Conservation (phyloP, 2,797 vertebrate species). For the Diplodus puntazzo region DNA sequence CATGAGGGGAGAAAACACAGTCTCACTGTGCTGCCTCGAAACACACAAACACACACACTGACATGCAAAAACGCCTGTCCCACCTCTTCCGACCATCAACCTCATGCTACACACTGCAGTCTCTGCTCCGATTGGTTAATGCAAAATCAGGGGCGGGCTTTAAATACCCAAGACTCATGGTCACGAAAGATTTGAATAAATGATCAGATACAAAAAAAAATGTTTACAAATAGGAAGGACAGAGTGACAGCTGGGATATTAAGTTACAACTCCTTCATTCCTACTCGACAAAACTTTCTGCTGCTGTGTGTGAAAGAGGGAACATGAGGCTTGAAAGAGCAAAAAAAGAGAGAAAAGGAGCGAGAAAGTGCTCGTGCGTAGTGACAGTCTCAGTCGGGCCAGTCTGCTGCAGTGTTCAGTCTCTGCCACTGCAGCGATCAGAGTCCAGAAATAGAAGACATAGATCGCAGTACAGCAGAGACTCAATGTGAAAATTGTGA, state of each 20-base stretch:
- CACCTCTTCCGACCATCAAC: constrained; percentile 71
- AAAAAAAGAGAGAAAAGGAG: neutral
- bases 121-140: constrained; percentile 73
- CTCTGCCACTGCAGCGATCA: constrained; percentile 54
- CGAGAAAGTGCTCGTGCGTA: constrained; percentile 1
- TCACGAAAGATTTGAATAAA: constrained; percentile 39
- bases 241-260: neutral
- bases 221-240: neutral
- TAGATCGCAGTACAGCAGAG: constrained; percentile 26
- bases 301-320: neutral
- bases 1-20: constrained; percentile 74
- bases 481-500: constrained; percentile 22
- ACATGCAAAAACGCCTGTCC: constrained; percentile 39
- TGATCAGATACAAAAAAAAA: neutral
- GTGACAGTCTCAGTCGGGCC: constrained; percentile 23
- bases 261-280: neutral
- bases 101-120: constrained; percentile 73
- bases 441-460: constrained; percentile 49
- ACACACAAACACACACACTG: constrained; percentile 46
- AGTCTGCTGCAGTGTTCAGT: constrained; percentile 60
- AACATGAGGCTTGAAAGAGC: constrained; percentile 1
- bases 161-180: constrained; percentile 40
- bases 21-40: constrained; percentile 39
- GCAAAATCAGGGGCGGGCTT: constrained; percentile 46
- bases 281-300: neutral